Conservation (phyloP, 37 sponge, comb jelly and placozoan genomes). For the Beroe forskalii region DNA sequence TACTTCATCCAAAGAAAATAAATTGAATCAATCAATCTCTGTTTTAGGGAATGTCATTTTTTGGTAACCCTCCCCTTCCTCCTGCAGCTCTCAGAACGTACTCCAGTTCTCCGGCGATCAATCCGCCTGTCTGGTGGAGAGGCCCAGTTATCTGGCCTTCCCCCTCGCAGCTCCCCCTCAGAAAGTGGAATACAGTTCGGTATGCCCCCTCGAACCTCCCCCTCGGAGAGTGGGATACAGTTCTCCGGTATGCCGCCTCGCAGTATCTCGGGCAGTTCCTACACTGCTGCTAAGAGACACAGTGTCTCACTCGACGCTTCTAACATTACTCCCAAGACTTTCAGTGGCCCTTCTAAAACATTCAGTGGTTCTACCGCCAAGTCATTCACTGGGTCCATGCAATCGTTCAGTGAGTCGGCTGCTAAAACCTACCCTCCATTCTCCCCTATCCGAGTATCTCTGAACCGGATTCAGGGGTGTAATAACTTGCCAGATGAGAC, state of each 20-base stretch:
- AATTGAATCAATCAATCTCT: no score
- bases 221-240: background rate
- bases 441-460: slow-evolving; percentile 56
- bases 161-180: background rate
- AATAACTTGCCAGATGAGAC: background rate
- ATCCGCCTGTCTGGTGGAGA: slow-evolving; percentile 3
- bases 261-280: slow-evolving; percentile 4
- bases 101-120: slow-evolving; percentile 11
- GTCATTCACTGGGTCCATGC: background rate
- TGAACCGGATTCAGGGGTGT: background rate
- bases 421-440: background rate
- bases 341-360: slow-evolving; percentile 1
- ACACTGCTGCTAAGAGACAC: slow-evolving; percentile 2
- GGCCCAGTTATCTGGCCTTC: background rate
- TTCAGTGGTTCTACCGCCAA: background rate
- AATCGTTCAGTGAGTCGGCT: background rate
- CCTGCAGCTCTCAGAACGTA: background rate
- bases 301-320: slow-evolving; percentile 23
- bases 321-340: slow-evolving; percentile 43
- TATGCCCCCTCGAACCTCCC: background rate
- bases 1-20: no score
- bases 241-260: background rate
- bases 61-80: background rate
- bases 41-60: no score
- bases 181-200: no score